Evolutionary conservation across 2,797 vertebrate genomes (phyloP).

Genomic region (Antennarius maculatus): DNA sequence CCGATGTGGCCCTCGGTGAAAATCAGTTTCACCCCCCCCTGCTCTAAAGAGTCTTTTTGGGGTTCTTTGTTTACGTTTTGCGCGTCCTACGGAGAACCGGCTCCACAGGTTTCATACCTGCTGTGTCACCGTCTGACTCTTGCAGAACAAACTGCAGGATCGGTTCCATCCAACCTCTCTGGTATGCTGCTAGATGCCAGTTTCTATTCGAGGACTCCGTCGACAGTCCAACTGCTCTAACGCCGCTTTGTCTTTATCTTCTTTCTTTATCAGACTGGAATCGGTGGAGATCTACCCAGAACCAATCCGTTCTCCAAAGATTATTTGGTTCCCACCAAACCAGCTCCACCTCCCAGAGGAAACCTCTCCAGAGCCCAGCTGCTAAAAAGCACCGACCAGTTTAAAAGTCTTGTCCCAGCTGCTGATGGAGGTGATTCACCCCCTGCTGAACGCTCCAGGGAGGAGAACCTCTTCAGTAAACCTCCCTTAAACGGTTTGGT

Average conservation of each 20-base stretch:
- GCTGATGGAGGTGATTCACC: conserved; percentile 1
- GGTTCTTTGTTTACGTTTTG: too few species aligned
- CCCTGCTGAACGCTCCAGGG: neutral
- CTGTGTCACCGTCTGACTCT: conserved; percentile 7
- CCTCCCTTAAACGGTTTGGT: neutral
- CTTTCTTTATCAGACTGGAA: conserved; percentile 45
- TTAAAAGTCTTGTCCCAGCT: conserved; percentile 14
- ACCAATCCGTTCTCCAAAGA: conserved; percentile 48
- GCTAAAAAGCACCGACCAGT: neutral
- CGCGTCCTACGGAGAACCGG: neutral
- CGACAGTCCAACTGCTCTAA: neutral
- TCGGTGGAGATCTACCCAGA: neutral
- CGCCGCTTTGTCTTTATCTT: conserved; percentile 12
- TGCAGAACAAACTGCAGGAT: conserved; percentile 25
- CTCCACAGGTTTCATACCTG: too few species aligned
- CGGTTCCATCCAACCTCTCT: conserved; percentile 9
- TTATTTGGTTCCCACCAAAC: conserved; percentile 48
- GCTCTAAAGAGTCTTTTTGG: too few species aligned
- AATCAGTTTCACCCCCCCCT: too few species aligned
- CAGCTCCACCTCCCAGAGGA: neutral
- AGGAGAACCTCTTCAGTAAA: neutral
- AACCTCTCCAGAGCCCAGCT: neutral
- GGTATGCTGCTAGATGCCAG: conserved; percentile 12
- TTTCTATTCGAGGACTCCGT: neutral
- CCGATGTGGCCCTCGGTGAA: too few species aligned